Percentiles rank a stretch among this genome's conserved stretches.
These are phyloP conservation scores for Siniperca scherzeri DNA, from an alignment of 2,797 vertebrate genomes.

Conservation along the genomic window DNA sequence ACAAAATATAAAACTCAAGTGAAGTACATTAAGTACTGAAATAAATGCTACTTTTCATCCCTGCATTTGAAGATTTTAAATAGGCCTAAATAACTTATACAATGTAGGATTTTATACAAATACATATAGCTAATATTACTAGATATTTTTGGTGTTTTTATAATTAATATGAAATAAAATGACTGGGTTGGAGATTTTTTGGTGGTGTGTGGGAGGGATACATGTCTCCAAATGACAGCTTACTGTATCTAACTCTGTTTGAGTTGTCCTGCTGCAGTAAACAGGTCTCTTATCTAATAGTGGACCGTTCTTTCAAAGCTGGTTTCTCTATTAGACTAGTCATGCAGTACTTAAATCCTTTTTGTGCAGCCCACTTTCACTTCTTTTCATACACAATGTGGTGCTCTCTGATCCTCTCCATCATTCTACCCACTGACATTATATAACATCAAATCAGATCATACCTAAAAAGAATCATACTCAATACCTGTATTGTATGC, in stretches of 20 bases:
- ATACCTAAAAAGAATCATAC: constrained; percentile 69
- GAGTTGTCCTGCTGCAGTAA: constrained; percentile 54
- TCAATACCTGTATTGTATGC: constrained; percentile 62
- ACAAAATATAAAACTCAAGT: constrained; percentile 1
- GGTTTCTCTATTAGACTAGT: constrained; percentile 71
- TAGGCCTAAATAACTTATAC: too few species aligned
- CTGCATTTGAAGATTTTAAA: neutral
- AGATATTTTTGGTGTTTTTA: neutral
- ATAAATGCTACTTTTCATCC: neutral
- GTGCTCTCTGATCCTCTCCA: constrained; percentile 73
- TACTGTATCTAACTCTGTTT: constrained; percentile 40
- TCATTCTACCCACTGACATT: constrained; percentile 80
- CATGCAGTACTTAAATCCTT: constrained; percentile 76
- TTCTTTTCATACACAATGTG: constrained; percentile 74
- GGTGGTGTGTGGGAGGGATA: constrained; percentile 19
- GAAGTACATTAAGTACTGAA: neutral
- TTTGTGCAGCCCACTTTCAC: constrained; percentile 80
- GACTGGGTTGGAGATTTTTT: constrained; percentile 10
- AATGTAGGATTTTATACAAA: neutral
- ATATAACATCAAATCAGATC: constrained; percentile 81
- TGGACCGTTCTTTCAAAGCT: constrained; percentile 65
- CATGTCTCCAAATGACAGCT: constrained; percentile 39
- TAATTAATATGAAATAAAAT: constrained; percentile 5
- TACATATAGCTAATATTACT: neutral
- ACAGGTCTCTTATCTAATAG: constrained; percentile 73